Conservation (phyloP, 2,113 vertebrate genomes). For the Limanda limanda region DNA sequence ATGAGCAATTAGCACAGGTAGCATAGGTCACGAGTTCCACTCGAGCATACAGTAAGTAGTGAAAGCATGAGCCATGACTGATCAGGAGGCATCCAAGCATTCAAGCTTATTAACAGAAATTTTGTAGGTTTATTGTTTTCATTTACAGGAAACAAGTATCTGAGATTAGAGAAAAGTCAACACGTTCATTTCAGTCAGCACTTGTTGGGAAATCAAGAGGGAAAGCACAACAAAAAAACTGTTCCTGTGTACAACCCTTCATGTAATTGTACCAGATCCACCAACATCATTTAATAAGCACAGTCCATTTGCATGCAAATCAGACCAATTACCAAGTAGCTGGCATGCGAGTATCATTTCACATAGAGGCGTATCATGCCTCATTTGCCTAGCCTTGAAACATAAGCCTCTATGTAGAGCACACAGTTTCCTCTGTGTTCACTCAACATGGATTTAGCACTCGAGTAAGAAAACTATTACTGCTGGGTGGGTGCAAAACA, state of each 20-base stretch:
- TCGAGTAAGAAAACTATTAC: slow-evolving; percentile 49
- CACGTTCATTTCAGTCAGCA: slow-evolving; percentile 9
- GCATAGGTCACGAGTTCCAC: slow-evolving; percentile 64
- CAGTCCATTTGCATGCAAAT: slow-evolving; percentile 74
- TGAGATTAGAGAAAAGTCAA: slow-evolving; percentile 10
- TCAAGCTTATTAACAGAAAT: slow-evolving; percentile 14
- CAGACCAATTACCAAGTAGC: slow-evolving; percentile 71
- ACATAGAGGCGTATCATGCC: slow-evolving; percentile 62
- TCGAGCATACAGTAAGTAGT: slow-evolving; percentile 43
- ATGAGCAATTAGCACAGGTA: slow-evolving; percentile 79
- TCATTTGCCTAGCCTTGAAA: slow-evolving; percentile 75
- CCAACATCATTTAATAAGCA: slow-evolving; percentile 68
- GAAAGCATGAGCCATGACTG: slow-evolving; percentile 48
- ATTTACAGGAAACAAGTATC: slow-evolving; percentile 8
- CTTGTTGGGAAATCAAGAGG: slow-evolving; percentile 14
- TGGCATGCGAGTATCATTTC: slow-evolving; percentile 63
- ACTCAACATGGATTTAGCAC: slow-evolving; percentile 54
- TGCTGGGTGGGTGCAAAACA: slow-evolving; percentile 27
- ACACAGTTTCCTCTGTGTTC: slow-evolving; percentile 47
- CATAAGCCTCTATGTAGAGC: slow-evolving; percentile 54
- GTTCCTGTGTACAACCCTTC: slow-evolving; percentile 17
- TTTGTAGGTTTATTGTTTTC: slow-evolving; percentile 6
- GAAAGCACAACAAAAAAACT: neutral
- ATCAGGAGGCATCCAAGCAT: neutral
- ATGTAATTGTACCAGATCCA: slow-evolving; percentile 55